Percentiles rank a stretch among this genome's conserved stretches.
Evolutionary conservation across 2,113 vertebrate species (phyloP).

Genomic region (Gadus macrocephalus): DNA sequence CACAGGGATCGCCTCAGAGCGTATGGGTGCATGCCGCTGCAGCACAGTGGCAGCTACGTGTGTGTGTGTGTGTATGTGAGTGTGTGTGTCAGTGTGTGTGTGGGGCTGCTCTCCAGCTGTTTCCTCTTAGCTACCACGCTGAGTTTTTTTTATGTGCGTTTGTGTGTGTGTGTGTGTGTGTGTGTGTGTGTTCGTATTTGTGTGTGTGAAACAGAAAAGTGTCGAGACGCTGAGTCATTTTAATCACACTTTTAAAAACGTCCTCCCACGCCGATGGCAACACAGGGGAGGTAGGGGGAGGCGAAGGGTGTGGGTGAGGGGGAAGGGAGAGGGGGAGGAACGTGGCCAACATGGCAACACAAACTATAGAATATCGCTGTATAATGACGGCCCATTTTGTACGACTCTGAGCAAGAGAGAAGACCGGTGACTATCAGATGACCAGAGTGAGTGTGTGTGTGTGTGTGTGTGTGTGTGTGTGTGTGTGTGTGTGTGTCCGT

Average conservation of each 20-base stretch:
- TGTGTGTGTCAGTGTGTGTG: conserved; percentile 42
- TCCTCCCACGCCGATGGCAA: conserved; percentile 37
- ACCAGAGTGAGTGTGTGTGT: conserved; percentile 35
- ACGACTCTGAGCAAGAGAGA: conserved; percentile 2
- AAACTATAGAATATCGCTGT: conserved; percentile 2
- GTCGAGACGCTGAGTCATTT: conserved; percentile 49
- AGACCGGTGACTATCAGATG: conserved; percentile 45
- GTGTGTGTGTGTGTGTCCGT: conserved; percentile 7
- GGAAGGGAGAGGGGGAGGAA: neutral
- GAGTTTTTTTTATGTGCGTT: conserved; percentile 18
- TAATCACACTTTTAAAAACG: conserved; percentile 48
- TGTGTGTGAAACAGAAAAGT: conserved; percentile 29
- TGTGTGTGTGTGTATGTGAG: conserved; percentile 44
- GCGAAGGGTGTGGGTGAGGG: neutral
- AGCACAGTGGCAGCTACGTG: conserved; percentile 58
- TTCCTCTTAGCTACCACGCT: conserved; percentile 70
- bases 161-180: conserved; percentile 10
- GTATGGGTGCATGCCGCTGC: conserved; percentile 37
- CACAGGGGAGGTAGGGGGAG: neutral
- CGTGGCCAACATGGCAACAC: conserved; percentile 8
- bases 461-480: conserved; percentile 14
- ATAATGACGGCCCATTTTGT: neutral
- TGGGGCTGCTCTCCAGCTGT: conserved; percentile 66
- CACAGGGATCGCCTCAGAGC: conserved; percentile 27
- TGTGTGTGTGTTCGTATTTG: conserved; percentile 6